A percentile compares a stretch with the other conserved stretches of the same genome.
phyloP scores from a whole-genome alignment of 2,888 invertebrate genomes.

The Entomobrya proxima region DNA sequence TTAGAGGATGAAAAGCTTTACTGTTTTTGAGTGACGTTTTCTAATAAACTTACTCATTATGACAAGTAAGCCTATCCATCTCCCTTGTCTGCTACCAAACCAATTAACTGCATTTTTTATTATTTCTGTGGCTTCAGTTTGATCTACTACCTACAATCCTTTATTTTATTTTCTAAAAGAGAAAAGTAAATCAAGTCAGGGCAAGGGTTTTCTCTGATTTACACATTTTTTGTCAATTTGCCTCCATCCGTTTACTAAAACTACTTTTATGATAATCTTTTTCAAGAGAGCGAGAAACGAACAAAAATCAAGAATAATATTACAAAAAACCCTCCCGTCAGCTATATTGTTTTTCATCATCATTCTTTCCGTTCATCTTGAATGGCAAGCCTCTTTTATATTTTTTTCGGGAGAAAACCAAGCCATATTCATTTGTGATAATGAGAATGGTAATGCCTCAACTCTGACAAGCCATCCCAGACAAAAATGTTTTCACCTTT shows the following conservation, averaged over 20 bases:
- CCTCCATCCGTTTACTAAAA: neutral
- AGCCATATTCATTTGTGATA: conserved; percentile 44
- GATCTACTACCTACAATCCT: too few species aligned
- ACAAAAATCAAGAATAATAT: neutral
- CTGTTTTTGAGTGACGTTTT: conserved; percentile 34
- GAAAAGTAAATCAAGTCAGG: neutral
- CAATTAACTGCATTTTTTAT: neutral
- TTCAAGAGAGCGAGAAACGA: neutral
- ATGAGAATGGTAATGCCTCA: conserved; percentile 45
- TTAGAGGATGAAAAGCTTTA: conserved; percentile 22
- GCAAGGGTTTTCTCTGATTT: neutral
- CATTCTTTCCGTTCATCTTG: neutral
- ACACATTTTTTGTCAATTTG: neutral
- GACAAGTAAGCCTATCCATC: conserved; percentile 43
- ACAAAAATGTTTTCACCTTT: too few species aligned
- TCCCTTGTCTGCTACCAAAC: neutral
- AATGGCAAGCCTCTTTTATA: neutral
- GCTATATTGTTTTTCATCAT: conserved; percentile 32
- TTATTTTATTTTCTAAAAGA: neutral
- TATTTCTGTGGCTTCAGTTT: neutral
- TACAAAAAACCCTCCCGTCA: conserved; percentile 1
- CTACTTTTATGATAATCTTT: conserved; percentile 1
- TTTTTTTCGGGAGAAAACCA: neutral
- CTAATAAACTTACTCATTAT: conserved; percentile 50
- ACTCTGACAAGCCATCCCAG: conserved; percentile 13